phyloP scores from a whole-genome alignment of 2,888 invertebrate genomes.

The Drosophila prostipennis region DNA sequence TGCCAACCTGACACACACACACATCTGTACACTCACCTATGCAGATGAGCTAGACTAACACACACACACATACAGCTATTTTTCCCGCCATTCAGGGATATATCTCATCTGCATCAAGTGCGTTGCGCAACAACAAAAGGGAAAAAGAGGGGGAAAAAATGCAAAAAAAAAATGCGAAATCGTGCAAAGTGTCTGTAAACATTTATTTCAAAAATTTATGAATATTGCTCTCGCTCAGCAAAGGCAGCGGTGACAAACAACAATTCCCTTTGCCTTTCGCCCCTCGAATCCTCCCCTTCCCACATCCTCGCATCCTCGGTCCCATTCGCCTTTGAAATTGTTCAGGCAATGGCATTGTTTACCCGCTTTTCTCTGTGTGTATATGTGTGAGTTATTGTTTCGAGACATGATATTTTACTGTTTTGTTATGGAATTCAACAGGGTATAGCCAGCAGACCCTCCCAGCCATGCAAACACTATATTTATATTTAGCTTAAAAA shows the following conservation, averaged over 20 bases:
- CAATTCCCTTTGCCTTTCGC: slow-evolving; percentile 20
- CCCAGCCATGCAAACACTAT: not conserved
- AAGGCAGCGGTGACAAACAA: slow-evolving; percentile 33
- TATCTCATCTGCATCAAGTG: slow-evolving; percentile 48
- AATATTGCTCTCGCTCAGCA: slow-evolving; percentile 34
- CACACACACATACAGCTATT: slow-evolving; percentile 1
- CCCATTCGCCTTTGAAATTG: slow-evolving; percentile 43
- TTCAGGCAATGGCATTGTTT: slow-evolving; percentile 43
- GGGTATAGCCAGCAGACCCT: slow-evolving; percentile 22
- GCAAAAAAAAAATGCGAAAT: slow-evolving; percentile 28
- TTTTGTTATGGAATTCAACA: slow-evolving; percentile 28
- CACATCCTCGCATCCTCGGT: not conserved
- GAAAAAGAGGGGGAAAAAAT: not conserved
- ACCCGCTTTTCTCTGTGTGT: slow-evolving; percentile 28
- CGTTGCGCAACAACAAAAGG: slow-evolving; percentile 23
- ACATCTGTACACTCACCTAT: not conserved
- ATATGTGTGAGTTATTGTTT: slow-evolving; percentile 54
- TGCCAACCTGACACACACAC: slow-evolving; percentile 5
- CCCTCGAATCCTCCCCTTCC: not conserved
- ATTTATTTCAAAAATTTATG: slow-evolving; percentile 52
- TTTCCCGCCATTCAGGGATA: slow-evolving; percentile 2
- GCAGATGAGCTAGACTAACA: slow-evolving; percentile 14
- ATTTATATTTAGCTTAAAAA: not conserved
- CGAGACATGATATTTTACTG: slow-evolving; percentile 59
- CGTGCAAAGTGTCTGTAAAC: slow-evolving; percentile 64